Evolutionary conservation across 1,140 invertebrate species (phyloP), one percentile per base, ranked within the genome.

Genomic region (Antheraea mylitta): DNA sequence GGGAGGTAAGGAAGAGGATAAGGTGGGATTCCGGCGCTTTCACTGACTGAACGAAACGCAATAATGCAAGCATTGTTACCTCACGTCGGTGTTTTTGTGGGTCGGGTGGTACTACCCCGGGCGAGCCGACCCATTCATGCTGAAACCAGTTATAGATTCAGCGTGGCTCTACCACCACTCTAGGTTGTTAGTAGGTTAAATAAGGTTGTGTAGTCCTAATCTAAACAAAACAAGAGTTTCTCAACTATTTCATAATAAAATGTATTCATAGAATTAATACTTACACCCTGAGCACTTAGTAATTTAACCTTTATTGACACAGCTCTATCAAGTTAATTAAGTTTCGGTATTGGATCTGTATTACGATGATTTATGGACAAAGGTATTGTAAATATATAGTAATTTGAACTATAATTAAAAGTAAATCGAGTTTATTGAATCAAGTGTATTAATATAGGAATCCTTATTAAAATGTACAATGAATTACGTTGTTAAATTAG

Each of bases 401-500:
- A 53, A 53, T 8, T 42, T 42, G 38, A 53, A 16, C 11, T 38
- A 38, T 9, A 48, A 16, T 53, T 53, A 6, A 53, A 16, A 13
- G 45, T 13, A n/a, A 53, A 53, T 53, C 45, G 6, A 5, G 4
- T 53, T n/a, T 53, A 53, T 53, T 53, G 45, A 53, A 53, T 53
- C 13, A 53, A 13, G 45, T 16, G 16, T 53, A 53, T 53, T 53
- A 53, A 53, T 45, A 19, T 45, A 65, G n/a, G 9, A 8, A 19
- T 38, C 30, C 36, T n/a, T 66, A 66, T 72, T 68, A 70, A 72
- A 74, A 69, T 74, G 64, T 65, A 70, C 67, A 70, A 71, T 73
- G 69, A 78, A 78, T 78, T 70, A 80, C 70, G 64, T 75, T 75
- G 76, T 70, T 72, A 73, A 78, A 74, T n/a, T 77, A 73, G 73